Base-by-base conservation (phyloP, 2,113 vertebrate species). In the Actenoides lindsayi region DNA sequence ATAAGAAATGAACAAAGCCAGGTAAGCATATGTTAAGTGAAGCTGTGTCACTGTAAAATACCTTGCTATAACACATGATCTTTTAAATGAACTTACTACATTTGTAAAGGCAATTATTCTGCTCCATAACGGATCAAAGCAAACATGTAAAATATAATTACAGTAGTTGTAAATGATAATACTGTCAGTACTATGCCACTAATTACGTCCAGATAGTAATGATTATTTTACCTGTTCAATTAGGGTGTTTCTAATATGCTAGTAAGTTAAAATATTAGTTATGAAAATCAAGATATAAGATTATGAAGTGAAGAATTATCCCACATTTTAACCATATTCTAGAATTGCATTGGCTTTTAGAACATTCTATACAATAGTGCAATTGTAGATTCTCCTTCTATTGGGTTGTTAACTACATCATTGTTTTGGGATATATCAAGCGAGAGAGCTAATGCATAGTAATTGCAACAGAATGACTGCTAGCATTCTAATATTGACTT, bases 91-190 rank as follows among this genome's bases (percentile, higher is more conserved):
- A 90, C 48, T 65, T 88, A 37, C 24, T 74, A n/a, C 48, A n/a
- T 83, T 63, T 87, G 44, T 80, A 93, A 92, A 86, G 25, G 19
- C 37, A 95, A 95, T 95, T 97, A 86, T 94, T 67, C 50, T 41
- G 51, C 64, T 51, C 33, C 24, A 74, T 83, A 92, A 90, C 70
- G 44, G 71, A 93, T 33, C 12, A 87, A 85, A 94, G 83, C 31
- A 15, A 87, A 76, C 63, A 88, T 91, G 78, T 91, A 86, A 88
- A 95, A 93, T 96, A 84, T 79, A 92, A 92, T 65, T 90, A 53
- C 37, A 70, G 46, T 48, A 83, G 50, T 60, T 95, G 48, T 87
- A 92, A 96, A 96, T 86, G 81, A 33, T 82, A 60, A 11, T 76
- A 70, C 75, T 92, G 71, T 62, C 89, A 85, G 71, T 77, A 63